Conservation (phyloP, 2,797 vertebrate genomes). For the Chelmon rostratus region DNA sequence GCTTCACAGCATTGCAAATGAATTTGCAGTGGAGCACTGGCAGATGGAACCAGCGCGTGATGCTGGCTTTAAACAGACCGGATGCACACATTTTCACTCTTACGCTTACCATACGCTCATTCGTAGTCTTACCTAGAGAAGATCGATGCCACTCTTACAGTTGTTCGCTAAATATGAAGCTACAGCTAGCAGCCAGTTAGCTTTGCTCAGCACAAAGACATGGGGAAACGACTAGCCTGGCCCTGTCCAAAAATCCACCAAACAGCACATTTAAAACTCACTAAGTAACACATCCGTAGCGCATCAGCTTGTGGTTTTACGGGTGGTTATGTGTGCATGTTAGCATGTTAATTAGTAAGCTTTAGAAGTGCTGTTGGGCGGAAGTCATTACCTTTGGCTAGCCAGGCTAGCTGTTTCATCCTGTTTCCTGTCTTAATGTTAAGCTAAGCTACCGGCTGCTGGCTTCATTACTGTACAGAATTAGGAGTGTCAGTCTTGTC, state of each 20-base stretch:
- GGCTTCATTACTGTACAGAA: constrained; percentile 1
- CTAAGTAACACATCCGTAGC: not conserved
- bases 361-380: not conserved
- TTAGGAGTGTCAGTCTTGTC: not conserved
- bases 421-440: not conserved
- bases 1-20: not conserved
- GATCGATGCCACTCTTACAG: not conserved
- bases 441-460: not conserved
- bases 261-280: not conserved
- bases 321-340: not conserved
- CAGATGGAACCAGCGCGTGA: not conserved
- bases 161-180: constrained; percentile 5
- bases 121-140: too few species aligned
- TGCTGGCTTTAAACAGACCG: not conserved
- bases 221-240: too few species aligned
- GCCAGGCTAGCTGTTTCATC: not conserved
- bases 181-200: not conserved
- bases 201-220: not conserved
- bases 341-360: not conserved
- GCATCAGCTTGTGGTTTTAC: not conserved
- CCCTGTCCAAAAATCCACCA: not conserved
- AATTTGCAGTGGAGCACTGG: not conserved
- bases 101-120: too few species aligned
- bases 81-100: not conserved
- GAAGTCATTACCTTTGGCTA: not conserved